phyloP scores from a whole-genome alignment of 2,888 invertebrate genomes.

The Mystacides longicornis region DNA sequence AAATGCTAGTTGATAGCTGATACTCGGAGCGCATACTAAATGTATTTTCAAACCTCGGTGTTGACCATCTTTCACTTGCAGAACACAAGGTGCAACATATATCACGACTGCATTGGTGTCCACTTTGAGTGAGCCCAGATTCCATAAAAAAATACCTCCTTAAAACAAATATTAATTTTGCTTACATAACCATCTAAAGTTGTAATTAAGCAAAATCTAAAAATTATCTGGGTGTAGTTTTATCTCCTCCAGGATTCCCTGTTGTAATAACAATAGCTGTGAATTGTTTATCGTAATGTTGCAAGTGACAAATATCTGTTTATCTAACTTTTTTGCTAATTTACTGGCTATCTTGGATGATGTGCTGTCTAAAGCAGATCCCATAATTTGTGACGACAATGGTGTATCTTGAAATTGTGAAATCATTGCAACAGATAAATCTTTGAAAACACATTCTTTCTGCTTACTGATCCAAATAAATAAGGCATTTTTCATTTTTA shows the following conservation, averaged over 20 bases:
- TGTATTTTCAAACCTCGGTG: no score
- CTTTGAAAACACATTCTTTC: constrained; percentile 33
- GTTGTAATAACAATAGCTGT: constrained; percentile 31
- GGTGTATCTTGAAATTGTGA: constrained; percentile 28
- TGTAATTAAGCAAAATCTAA: no score
- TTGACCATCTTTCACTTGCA: no score
- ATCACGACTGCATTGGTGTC: no score
- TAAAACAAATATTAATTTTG: no score
- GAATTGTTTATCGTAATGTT: constrained; percentile 36
- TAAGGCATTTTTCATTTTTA: constrained; percentile 39
- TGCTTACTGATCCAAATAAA: constrained; percentile 40
- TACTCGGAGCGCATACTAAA: no score
- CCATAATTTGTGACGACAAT: constrained; percentile 36
- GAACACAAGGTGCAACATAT: no score
- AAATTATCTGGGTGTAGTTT: constrained; percentile 34
- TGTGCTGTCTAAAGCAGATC: constrained; percentile 33
- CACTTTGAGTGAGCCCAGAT: no score
- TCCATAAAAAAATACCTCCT: no score
- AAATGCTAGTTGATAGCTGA: no score
- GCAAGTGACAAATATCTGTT: constrained; percentile 43
- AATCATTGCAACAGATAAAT: constrained; percentile 36
- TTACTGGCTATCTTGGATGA: constrained; percentile 34
- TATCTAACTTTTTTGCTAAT: constrained; percentile 37
- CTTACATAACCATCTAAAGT: no score
- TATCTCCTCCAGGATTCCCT: constrained; percentile 38